Percentiles rank a stretch among this genome's conserved stretches.
Evolutionary conservation across 2,888 invertebrate genomes (phyloP).

Genomic region (Noctuana brunneofusca): DNA sequence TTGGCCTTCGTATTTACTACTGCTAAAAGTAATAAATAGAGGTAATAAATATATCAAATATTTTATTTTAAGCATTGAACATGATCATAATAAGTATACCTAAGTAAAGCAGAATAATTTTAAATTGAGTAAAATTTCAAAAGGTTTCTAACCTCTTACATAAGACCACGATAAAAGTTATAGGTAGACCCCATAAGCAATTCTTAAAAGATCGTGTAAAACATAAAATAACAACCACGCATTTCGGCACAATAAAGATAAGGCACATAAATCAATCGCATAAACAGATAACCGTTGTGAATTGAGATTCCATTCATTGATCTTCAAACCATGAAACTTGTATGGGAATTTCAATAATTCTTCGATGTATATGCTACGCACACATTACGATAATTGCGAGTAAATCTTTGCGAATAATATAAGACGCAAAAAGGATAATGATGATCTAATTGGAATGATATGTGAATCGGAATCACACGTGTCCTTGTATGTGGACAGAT

Average conservation of each 20-base stretch:
- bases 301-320: conserved; percentile 26
- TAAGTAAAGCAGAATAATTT: no score
- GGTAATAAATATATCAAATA: no score
- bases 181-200: background rate
- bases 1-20: background rate
- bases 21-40: no score
- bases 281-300: conserved; percentile 24
- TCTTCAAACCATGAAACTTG: conserved; percentile 28
- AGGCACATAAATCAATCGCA: conserved; percentile 22
- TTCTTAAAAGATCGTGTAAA: conserved; percentile 2
- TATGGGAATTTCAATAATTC: conserved; percentile 20
- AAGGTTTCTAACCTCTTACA: background rate
- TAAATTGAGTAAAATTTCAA: no score
- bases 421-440: conserved; percentile 51
- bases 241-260: conserved; percentile 22
- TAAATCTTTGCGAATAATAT: conserved; percentile 41
- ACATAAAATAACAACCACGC: conserved; percentile 10
- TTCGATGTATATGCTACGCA: conserved; percentile 15
- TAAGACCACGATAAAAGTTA: background rate
- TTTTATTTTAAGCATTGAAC: no score
- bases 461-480: conserved; percentile 24
- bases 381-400: conserved; percentile 30
- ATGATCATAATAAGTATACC: no score
- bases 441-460: conserved; percentile 39
- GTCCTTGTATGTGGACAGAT: background rate